Evolutionary conservation across 2,797 vertebrate genomes (phyloP).

Genomic region (Crenichthys baileyi): DNA sequence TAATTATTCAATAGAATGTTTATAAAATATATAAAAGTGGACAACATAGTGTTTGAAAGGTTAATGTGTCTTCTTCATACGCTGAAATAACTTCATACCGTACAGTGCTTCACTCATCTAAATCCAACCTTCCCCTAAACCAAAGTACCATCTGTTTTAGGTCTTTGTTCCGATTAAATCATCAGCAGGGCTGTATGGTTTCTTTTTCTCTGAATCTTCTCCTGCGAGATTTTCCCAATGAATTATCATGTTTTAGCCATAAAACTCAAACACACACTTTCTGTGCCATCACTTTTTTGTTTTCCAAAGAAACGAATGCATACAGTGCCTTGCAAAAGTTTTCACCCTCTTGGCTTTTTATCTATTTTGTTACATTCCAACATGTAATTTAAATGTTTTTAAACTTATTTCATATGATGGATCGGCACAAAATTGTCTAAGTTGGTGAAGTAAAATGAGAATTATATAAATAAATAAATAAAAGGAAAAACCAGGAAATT

Average conservation of each 20-base stretch:
- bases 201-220: slow-evolving; percentile 5
- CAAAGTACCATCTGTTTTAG: slow-evolving; percentile 46
- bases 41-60: not conserved
- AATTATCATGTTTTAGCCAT: slow-evolving; percentile 1
- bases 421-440: too few relatives aligned
- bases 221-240: not conserved
- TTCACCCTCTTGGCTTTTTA: too few relatives aligned
- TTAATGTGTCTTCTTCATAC: not conserved
- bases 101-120: slow-evolving; percentile 39
- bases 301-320: not conserved
- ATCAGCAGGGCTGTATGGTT: slow-evolving; percentile 11
- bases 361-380: too few relatives aligned
- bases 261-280: slow-evolving; percentile 5
- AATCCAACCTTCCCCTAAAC: slow-evolving; percentile 18
- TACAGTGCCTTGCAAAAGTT: slow-evolving; percentile 1
- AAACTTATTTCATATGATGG: too few relatives aligned
- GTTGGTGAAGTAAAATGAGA: too few relatives aligned
- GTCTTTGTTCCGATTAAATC: slow-evolving; percentile 30
- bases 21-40: slow-evolving; percentile 5
- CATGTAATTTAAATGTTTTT: too few relatives aligned
- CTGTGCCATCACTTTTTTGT: not conserved
- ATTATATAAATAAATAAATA: too few relatives aligned
- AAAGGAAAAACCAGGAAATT: too few relatives aligned
- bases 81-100: slow-evolving; percentile 23
- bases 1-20: slow-evolving; percentile 14